phyloP scores from a whole-genome alignment of 2,888 invertebrate species.

The Aquatica leii region DNA sequence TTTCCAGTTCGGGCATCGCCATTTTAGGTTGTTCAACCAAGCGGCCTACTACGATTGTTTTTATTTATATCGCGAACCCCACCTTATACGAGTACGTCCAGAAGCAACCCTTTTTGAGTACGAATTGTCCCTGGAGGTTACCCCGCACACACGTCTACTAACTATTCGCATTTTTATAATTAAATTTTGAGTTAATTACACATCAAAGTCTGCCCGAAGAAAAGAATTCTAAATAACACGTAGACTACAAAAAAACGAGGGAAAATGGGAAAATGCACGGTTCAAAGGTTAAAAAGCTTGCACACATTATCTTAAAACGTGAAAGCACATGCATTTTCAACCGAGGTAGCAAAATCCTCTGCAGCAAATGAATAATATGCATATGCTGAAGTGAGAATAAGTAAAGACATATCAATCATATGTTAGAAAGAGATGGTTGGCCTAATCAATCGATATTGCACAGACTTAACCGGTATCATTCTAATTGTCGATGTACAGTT shows the following conservation, averaged over 20 bases:
- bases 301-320: conserved; percentile 35
- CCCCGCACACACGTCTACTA: conserved; percentile 8
- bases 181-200: conserved; percentile 9
- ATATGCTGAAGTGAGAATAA: conserved; percentile 52
- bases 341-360: conserved; percentile 40
- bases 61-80: no score
- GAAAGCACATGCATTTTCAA: conserved; percentile 30
- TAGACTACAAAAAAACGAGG: conserved; percentile 2
- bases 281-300: conserved; percentile 32
- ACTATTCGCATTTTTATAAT: conserved; percentile 5
- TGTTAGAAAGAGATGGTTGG: conserved; percentile 44
- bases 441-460: conserved; percentile 60
- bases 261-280: conserved; percentile 22
- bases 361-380: conserved; percentile 53
- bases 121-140: conserved; percentile 29
- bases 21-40: not conserved
- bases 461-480: conserved; percentile 60
- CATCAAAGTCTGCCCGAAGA: conserved; percentile 1
- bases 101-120: conserved; percentile 29
- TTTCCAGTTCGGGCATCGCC: no score
- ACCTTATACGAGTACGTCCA: no score
- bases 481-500: conserved; percentile 57
- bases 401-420: conserved; percentile 52
- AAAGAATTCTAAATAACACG: not conserved
- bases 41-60: no score